A percentile compares a stretch with the other conserved stretches of the same genome.
These are phyloP conservation scores for Belonocnema kinseyi DNA, from an alignment of 1,140 invertebrate genomes.

Conservation along the genomic window DNA sequence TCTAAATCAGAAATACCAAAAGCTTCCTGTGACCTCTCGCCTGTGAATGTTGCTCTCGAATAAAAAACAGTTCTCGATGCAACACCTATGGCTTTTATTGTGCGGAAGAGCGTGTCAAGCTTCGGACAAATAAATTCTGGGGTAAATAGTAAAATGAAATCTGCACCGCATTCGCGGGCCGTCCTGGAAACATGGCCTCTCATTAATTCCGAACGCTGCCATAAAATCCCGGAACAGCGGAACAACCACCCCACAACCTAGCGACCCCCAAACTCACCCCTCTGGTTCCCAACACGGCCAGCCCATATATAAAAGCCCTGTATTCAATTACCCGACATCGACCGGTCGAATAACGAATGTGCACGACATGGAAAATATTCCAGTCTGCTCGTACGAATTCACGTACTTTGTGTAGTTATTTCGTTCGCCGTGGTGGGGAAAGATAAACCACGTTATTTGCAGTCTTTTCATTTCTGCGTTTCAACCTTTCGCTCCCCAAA, in stretches of 20 bases:
- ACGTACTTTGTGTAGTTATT: background rate
- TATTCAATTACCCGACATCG: constrained; percentile 28
- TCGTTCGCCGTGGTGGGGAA: background rate
- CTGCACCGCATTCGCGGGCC: constrained; percentile 19
- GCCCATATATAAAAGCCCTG: constrained; percentile 27
- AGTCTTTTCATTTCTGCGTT: background rate
- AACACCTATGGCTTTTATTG: background rate
- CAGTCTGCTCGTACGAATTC: constrained; percentile 1
- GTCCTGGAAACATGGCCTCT: constrained; percentile 24
- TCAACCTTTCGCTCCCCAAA: background rate
- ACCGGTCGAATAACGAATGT: constrained; percentile 26
- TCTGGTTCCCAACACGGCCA: constrained; percentile 1
- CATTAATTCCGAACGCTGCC: constrained; percentile 26
- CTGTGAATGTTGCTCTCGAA: too few relatives aligned
- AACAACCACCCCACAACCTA: constrained; percentile 6
- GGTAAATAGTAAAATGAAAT: constrained; percentile 27
- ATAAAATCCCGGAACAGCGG: constrained; percentile 29
- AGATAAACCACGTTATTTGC: constrained; percentile 11
- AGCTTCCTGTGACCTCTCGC: too few relatives aligned
- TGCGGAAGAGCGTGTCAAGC: background rate
- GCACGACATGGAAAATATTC: constrained; percentile 31
- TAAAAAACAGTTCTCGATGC: background rate
- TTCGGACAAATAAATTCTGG: constrained; percentile 14
- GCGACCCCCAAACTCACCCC: constrained; percentile 2
- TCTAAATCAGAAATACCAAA: too few relatives aligned